phyloP scores from a whole-genome alignment of 2,888 invertebrate species.

The Scelioninae gen. 1 region DNA sequence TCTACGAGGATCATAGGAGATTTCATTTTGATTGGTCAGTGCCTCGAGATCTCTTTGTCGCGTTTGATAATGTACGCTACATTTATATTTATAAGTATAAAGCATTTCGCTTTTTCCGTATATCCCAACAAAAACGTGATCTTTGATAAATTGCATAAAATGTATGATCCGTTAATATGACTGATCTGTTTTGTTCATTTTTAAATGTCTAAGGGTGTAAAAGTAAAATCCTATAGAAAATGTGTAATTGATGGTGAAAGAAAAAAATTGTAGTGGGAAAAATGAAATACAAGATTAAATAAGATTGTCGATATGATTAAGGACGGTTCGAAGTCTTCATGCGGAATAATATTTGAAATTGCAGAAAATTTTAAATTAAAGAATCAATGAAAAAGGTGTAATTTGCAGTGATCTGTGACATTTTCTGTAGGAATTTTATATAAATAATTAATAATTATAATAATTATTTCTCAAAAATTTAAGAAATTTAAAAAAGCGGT shows the following conservation, averaged over 20 bases:
- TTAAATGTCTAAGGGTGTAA: background rate
- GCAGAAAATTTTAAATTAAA: too few species aligned
- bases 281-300: too few species aligned
- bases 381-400: too few species aligned
- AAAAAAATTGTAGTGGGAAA: too few species aligned
- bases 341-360: too few species aligned
- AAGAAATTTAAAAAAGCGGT: background rate
- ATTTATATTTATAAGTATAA: slow-evolving; percentile 27
- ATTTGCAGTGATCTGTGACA: too few species aligned
- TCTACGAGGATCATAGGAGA: slow-evolving; percentile 28
- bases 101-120: slow-evolving; percentile 10
- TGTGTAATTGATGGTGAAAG: too few species aligned
- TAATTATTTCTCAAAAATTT: too few species aligned
- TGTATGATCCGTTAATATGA: slow-evolving; percentile 13
- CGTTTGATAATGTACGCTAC: slow-evolving; percentile 19
- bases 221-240: background rate
- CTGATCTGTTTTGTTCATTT: slow-evolving; percentile 1
- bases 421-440: too few species aligned
- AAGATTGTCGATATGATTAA: too few species aligned
- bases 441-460: too few species aligned
- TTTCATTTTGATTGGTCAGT: slow-evolving; percentile 33
- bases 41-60: slow-evolving; percentile 27
- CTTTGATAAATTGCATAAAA: slow-evolving; percentile 22
- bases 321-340: too few species aligned
- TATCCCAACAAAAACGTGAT: background rate